Conservation (phyloP, 1,140 invertebrate species). For the Diorhabda carinulata region DNA sequence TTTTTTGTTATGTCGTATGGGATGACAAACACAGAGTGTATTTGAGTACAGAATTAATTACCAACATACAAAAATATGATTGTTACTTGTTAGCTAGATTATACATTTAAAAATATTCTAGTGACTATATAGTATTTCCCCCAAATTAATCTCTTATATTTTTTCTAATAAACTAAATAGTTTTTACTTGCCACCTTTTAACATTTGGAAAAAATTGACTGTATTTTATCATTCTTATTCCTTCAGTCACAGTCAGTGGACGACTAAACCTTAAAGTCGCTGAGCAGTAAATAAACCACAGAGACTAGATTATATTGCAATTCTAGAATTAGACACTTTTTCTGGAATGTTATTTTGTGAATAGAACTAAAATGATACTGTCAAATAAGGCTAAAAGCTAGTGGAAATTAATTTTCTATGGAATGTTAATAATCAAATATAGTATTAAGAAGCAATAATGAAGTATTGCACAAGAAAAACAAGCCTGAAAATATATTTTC, state of each 20-base stretch:
- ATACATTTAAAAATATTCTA: too few species aligned
- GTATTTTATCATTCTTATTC: slow-evolving; percentile 11
- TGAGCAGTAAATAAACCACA: slow-evolving; percentile 37
- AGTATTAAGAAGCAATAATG: background rate
- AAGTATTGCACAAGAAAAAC: slow-evolving; percentile 13
- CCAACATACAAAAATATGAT: too few species aligned
- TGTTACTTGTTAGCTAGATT: too few species aligned
- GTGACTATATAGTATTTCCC: too few species aligned
- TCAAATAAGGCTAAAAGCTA: background rate
- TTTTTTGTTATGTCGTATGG: too few species aligned
- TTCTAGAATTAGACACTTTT: slow-evolving; percentile 28
- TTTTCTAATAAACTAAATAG: too few species aligned
- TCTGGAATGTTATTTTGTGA: slow-evolving; percentile 29
- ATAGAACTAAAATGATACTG: slow-evolving; percentile 7
- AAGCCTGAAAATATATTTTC: too few species aligned
- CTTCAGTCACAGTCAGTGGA: slow-evolving; percentile 26
- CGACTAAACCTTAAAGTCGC: slow-evolving; percentile 40
- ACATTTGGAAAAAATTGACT: slow-evolving; percentile 11
- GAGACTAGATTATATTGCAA: slow-evolving; percentile 39
- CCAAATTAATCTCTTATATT: too few species aligned
- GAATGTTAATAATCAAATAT: background rate
- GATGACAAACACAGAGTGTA: too few species aligned
- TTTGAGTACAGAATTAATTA: too few species aligned
- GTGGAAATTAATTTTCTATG: background rate
- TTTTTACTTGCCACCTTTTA: background rate